Evolutionary conservation across 2,113 vertebrate species (phyloP), one percentile per base, ranked within the genome.

Genomic region (Toxostoma redivivum): DNA sequence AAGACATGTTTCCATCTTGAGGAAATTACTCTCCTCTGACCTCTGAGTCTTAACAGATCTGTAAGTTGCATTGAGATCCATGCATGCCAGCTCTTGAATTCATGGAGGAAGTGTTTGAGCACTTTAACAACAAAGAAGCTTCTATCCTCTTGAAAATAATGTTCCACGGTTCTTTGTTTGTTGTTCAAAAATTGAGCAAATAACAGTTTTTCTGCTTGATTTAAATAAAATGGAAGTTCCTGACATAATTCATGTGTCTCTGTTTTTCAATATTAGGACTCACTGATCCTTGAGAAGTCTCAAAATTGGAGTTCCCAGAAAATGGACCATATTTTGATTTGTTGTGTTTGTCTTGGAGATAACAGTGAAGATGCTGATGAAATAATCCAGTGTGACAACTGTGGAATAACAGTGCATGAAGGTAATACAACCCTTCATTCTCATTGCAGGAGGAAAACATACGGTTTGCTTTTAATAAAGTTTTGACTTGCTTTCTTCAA

Each of bases 341-440:
- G 99, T 98, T 99, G 99, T 51, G 99, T 99, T 95, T 99, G 99
- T 97, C 98, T 99, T 91, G 99, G 99, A 90, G 99, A 99, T 98
- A 99, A 99, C 97, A 99, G 99, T 22, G 99, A 99, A 97, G 99
- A 99, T 74, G 99, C 99, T 45, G 99, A 99, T 97, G 99, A 99
- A 98, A 99, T 99, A 97, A 99, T 99, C 97, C 99, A 99, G 95
- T 99, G 99, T 97, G 99, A 99, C 98, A 99, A 99, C 97, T 99
- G 99, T 95, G 99, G 99, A 60, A 99, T 99, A 95, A 99, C 99
- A 16, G 99, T 99, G 70, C 99, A 99, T 40, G 99, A 99, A 99
- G 99, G 99, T 99, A 98, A 98, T 95, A 80, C 54, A 94, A 11
- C 37, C 23, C 60, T 51, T 93, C 66, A 58, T 50, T 94, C 12